These are phyloP conservation scores for Spheniscus mendiculus DNA, from an alignment of 2,113 vertebrate species.

Conservation along the genomic window DNA sequence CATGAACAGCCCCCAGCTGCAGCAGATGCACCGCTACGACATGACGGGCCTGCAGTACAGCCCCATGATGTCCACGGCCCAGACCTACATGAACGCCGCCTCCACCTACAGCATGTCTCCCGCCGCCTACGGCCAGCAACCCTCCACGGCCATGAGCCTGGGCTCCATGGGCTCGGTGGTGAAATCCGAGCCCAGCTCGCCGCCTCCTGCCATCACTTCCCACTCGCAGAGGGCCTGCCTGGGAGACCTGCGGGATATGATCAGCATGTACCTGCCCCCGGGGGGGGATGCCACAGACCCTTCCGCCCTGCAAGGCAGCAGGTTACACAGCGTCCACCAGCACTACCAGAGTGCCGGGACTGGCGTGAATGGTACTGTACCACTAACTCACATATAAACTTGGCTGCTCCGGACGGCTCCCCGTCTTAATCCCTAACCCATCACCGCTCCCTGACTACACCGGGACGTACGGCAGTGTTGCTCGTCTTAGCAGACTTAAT, in stretches of 20 bases:
- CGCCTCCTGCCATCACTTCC: conserved; percentile 92
- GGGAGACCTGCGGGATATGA: conserved; percentile 98
- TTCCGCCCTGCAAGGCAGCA: conserved; percentile 85
- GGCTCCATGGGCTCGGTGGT: conserved; percentile 91
- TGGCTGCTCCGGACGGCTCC: neutral
- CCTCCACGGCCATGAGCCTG: conserved; percentile 86
- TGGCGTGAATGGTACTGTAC: conserved; percentile 93
- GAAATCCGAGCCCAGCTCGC: conserved; percentile 95
- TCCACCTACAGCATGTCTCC: conserved; percentile 81
- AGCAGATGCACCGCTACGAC: conserved; percentile 98
- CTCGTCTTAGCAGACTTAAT: conserved; percentile 46
- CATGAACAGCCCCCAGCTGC: conserved; percentile 91
- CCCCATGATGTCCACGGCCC: conserved; percentile 95
- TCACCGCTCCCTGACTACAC: conserved; percentile 30
- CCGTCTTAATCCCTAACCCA: neutral
- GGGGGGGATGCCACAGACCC: conserved; percentile 92
- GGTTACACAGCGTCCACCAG: conserved; percentile 95
- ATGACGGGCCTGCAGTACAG: conserved; percentile 94
- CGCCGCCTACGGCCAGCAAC: conserved; percentile 91
- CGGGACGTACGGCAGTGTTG: conserved; percentile 47
- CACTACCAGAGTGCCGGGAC: conserved; percentile 95
- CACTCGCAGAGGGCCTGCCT: conserved; percentile 96
- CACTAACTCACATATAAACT: conserved; percentile 94
- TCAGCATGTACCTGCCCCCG: conserved; percentile 99
- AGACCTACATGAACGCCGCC: conserved; percentile 95